These are phyloP conservation scores for Xiphorhynchus elegans DNA, from an alignment of 2,113 vertebrate species.

Conservation along the genomic window DNA sequence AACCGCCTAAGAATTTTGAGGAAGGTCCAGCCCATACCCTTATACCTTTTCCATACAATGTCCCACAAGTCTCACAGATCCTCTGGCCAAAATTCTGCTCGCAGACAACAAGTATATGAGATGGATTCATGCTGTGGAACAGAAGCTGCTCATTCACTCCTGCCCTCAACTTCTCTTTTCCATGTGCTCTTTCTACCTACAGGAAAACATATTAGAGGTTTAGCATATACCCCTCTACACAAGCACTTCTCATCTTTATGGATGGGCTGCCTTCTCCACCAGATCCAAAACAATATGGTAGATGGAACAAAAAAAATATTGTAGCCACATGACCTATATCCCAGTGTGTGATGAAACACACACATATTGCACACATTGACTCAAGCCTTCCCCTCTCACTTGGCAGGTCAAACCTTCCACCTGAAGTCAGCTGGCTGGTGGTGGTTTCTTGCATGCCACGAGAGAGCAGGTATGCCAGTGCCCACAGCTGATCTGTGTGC, in stretches of 20 bases:
- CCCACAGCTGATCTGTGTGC: neutral
- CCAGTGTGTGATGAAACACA: fast-evolving
- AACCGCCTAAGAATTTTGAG: neutral
- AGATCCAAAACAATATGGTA: neutral
- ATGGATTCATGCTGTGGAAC: conserved; percentile 77
- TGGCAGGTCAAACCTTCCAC: neutral
- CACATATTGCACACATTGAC: neutral
- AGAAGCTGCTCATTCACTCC: conserved; percentile 72
- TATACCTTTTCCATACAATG: conserved; percentile 81
- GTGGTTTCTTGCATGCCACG: neutral
- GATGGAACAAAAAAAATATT: neutral
- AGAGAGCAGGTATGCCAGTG: neutral
- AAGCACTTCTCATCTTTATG: neutral
- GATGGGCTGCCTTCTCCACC: neutral
- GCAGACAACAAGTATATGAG: conserved; percentile 68
- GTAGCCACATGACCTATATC: neutral
- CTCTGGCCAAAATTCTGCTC: conserved; percentile 83
- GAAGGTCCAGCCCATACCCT: neutral
- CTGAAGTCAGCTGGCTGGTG: neutral
- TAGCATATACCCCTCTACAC: neutral
- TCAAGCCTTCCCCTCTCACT: neutral
- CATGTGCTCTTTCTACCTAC: conserved; percentile 85
- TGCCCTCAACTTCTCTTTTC: conserved; percentile 67
- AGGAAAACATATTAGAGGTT: neutral
- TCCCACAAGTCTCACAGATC: conserved; percentile 78